Conservation (phyloP, 2,888 invertebrate species). For the Hofmannophila pseudospretella region DNA sequence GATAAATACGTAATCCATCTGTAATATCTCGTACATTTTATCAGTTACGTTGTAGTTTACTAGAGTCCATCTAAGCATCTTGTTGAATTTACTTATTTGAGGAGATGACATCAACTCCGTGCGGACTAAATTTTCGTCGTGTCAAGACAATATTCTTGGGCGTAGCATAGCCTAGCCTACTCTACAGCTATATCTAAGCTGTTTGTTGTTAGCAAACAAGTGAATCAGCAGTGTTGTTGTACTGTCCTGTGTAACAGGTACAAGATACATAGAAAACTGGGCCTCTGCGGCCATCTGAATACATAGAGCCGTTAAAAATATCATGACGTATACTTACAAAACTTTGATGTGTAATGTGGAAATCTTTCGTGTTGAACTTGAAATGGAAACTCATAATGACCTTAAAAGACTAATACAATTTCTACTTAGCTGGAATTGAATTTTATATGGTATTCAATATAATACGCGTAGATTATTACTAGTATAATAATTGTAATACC, state of each 20-base stretch:
- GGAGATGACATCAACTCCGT: constrained; percentile 28
- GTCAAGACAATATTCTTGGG: constrained; percentile 22
- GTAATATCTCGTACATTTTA: constrained; percentile 1
- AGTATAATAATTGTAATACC: no score
- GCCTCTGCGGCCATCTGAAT: constrained; percentile 47
- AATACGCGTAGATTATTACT: no score
- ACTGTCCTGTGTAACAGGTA: constrained; percentile 30
- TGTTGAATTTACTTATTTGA: constrained; percentile 15
- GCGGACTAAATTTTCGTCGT: constrained; percentile 9
- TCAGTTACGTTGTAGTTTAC: constrained; percentile 1
- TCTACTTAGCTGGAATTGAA: no score
- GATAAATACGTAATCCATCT: constrained; percentile 1
- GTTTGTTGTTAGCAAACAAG: constrained; percentile 39
- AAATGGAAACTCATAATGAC: no score
- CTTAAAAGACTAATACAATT: no score
- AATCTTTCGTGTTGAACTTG: background rate
- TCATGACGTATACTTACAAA: constrained; percentile 3
- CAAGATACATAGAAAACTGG: constrained; percentile 41
- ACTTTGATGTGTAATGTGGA: constrained; percentile 3
- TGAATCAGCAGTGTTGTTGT: constrained; percentile 51
- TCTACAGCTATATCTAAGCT: constrained; percentile 25
- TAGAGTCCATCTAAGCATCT: background rate
- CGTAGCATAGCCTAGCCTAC: no score
- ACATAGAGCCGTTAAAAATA: constrained; percentile 27
- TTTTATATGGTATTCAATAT: no score